These are phyloP conservation scores for Crioceris asparagi DNA, from an alignment of 2,888 invertebrate species.

Conservation along the genomic window DNA sequence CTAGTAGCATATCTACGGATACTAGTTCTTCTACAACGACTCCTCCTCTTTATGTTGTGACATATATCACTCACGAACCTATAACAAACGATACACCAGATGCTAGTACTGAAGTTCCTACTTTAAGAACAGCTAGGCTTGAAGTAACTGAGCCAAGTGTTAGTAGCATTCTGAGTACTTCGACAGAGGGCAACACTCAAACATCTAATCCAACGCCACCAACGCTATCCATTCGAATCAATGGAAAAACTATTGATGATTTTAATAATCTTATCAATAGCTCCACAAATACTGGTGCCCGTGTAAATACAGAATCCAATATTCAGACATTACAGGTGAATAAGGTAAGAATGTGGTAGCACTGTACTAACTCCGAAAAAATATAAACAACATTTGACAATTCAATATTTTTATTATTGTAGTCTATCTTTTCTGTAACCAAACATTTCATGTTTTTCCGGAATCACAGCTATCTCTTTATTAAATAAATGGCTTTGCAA, in stretches of 20 bases:
- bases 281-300: conserved; percentile 13
- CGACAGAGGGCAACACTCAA: conserved; percentile 4
- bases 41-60: too few relatives aligned
- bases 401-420: background rate
- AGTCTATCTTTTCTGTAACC: background rate
- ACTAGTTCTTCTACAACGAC: too few relatives aligned
- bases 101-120: too few relatives aligned
- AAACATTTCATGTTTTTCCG: background rate
- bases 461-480: too few relatives aligned
- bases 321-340: conserved; percentile 48
- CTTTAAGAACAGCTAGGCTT: too few relatives aligned
- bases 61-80: too few relatives aligned
- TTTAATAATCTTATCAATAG: conserved; percentile 47
- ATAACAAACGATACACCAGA: too few relatives aligned
- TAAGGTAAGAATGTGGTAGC: conserved; percentile 41
- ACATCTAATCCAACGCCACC: conserved; percentile 47
- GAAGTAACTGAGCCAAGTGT: too few relatives aligned
- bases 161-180: too few relatives aligned
- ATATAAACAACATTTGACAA: background rate
- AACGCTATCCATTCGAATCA: conserved; percentile 46
- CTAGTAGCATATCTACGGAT: too few relatives aligned
- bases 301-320: conserved; percentile 17
- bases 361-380: conserved; percentile 1
- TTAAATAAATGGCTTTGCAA: too few relatives aligned
- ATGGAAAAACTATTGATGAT: conserved; percentile 50